Conservation (phyloP, 2,888 invertebrate genomes). For the Crocallis elinguaria region DNA sequence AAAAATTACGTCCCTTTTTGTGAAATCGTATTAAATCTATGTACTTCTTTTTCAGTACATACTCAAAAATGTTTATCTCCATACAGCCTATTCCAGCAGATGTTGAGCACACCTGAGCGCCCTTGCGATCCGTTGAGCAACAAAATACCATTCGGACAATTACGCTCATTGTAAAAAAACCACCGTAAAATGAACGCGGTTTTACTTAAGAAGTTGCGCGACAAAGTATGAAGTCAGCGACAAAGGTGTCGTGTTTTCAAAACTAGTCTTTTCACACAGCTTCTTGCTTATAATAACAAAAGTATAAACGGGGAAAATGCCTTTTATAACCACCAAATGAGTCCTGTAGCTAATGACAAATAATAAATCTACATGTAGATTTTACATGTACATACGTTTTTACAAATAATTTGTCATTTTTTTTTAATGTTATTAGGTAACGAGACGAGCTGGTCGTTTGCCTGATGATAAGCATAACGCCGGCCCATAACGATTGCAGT, state of each 20-base stretch:
- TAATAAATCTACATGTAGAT: no score
- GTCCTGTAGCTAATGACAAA: no score
- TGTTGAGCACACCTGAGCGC: conserved; percentile 1
- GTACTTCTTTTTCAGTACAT: neutral
- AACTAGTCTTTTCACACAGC: neutral
- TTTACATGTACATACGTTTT: no score
- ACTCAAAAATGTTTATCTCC: neutral
- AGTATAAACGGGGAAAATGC: no score
- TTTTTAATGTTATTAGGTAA: no score
- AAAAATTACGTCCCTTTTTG: neutral
- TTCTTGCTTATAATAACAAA: no score
- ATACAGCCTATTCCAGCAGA: conserved; percentile 10
- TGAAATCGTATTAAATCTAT: neutral
- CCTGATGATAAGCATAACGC: no score
- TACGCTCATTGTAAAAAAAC: conserved; percentile 26
- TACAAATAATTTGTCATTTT: no score
- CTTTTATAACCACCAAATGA: no score
- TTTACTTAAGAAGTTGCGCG: conserved; percentile 5
- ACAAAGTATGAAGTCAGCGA: conserved; percentile 9
- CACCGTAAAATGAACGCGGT: conserved; percentile 22
- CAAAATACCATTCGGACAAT: conserved; percentile 21
- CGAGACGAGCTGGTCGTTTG: no score
- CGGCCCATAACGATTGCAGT: no score
- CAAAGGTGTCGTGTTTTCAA: neutral
- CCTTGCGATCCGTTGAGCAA: conserved; percentile 13